Conservation (phyloP, 1,140 invertebrate genomes). For the Sitobion miscanthi region DNA sequence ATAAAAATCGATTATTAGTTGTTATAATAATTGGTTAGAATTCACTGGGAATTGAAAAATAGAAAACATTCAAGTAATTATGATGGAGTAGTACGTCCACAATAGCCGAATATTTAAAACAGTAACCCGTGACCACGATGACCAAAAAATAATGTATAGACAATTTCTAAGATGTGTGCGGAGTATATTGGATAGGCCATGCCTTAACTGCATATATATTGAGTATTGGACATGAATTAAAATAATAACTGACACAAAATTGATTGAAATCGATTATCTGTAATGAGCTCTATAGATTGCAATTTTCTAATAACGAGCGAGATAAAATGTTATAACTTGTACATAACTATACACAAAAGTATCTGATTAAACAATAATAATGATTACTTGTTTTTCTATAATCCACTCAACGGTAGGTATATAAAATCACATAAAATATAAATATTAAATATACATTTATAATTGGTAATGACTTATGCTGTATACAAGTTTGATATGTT, state of each 20-base stretch:
- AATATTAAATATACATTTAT: not conserved
- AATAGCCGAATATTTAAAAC: not conserved
- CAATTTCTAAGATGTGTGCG: not conserved
- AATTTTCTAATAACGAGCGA: not conserved
- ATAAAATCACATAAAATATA: not conserved
- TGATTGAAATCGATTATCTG: not conserved
- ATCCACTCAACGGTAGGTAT: not conserved
- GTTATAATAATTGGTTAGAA: not conserved
- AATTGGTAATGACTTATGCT: not conserved
- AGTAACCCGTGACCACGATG: not conserved
- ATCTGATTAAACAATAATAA: not conserved
- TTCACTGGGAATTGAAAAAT: not conserved
- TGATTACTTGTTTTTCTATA: not conserved
- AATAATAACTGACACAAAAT: not conserved
- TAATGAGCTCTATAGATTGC: not conserved
- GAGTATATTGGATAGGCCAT: not conserved
- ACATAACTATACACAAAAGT: not conserved
- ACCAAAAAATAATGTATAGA: not conserved
- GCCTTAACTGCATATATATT: too few relatives aligned
- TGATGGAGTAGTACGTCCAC: not conserved
- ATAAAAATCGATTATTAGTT: not conserved
- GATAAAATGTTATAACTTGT: not conserved
- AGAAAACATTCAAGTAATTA: not conserved
- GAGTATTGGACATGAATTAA: not conserved
- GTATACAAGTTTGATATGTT: not conserved